phyloP scores from a whole-genome alignment of 2,113 vertebrate species.

The Datnioides undecimradiatus region DNA sequence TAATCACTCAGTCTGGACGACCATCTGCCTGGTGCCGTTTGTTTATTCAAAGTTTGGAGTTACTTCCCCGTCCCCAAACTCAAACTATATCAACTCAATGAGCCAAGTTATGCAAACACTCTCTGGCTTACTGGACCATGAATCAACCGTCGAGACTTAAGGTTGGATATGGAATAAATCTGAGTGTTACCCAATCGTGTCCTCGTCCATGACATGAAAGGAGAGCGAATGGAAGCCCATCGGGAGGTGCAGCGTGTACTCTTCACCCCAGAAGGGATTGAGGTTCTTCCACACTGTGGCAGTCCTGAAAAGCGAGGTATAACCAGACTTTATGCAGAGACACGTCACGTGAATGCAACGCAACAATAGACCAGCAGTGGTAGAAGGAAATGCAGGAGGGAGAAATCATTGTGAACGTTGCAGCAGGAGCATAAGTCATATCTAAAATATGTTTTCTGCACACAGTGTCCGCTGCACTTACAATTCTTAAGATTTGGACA shows the following conservation, averaged over 20 bases:
- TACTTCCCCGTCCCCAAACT: constrained; percentile 37
- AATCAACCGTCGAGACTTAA: constrained; percentile 25
- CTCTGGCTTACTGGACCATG: constrained; percentile 4
- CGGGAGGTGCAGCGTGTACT: constrained; percentile 90
- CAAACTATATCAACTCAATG: constrained; percentile 39
- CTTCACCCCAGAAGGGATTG: constrained; percentile 94
- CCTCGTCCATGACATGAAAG: constrained; percentile 93
- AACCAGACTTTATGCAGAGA: background rate
- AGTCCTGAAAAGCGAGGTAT: constrained; percentile 80
- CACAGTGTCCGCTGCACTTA: too few species aligned
- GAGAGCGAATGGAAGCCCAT: constrained; percentile 88
- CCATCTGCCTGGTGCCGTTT: constrained; percentile 62
- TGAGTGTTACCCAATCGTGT: constrained; percentile 87
- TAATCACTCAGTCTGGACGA: constrained; percentile 48
- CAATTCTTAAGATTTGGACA: too few species aligned
- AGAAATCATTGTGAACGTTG: background rate
- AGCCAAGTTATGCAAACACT: constrained; percentile 51
- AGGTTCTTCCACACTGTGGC: constrained; percentile 92
- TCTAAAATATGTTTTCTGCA: background rate
- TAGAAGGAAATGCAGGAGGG: background rate
- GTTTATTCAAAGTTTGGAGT: constrained; percentile 66
- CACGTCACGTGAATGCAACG: background rate
- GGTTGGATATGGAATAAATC: constrained; percentile 21
- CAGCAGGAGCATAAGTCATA: background rate
- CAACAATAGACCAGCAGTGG: background rate